Base-by-base conservation (phyloP, 2,797 vertebrate genomes). In the Limnodromus scolopaceus region DNA sequence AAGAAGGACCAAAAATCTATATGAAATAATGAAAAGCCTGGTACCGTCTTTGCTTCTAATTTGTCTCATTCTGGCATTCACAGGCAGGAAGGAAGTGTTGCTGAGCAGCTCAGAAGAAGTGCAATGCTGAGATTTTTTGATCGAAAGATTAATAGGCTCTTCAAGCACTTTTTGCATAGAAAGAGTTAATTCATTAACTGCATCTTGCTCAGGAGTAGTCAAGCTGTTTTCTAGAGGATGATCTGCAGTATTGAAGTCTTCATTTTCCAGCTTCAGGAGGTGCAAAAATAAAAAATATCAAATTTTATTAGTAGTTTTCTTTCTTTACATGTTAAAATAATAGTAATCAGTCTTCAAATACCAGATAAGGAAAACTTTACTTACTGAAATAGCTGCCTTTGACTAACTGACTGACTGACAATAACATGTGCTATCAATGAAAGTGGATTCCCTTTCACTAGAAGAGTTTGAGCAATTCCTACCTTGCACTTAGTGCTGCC, bases 141-240 rank as follows among this genome's bases (percentile, higher is more conserved):
- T 95, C 2, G 98, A 98, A 71, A 98, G 98, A 96, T 98, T 98
- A 92, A 98, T 98, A 49, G 98, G 98, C 63, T 98, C 98, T 92
- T 98, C 98, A 75, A 98, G 95, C 53, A 97, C 95, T 74, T 97
- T 97, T 89, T 98, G 97, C 93, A 98, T 96, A 71, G 98, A 92
- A 94, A 98, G 55, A 84, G 89, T 86, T 66, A 98, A 95, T 69
- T 98, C 97, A 68, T 96, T 97, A 64, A 97, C 91, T 72, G 88
- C 46, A 55, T 97, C 96, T 68, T 94, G 85, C 38, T 70, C 89
- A 79, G 91, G 65, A 41, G 41, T 51, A 69, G 41, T 71, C 60
- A 96, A 36, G 36, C 48, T 97, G 89, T 86, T 96, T 95, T 97
- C 96, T 81, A 95, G 74, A 51, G 95, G 86, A 69, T 93, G 92